A percentile compares a stretch with the other conserved stretches of the same genome.
Conservation (phyloP, 64 coral and sea anemone genomes). For the Stylophora pistillata region DNA sequence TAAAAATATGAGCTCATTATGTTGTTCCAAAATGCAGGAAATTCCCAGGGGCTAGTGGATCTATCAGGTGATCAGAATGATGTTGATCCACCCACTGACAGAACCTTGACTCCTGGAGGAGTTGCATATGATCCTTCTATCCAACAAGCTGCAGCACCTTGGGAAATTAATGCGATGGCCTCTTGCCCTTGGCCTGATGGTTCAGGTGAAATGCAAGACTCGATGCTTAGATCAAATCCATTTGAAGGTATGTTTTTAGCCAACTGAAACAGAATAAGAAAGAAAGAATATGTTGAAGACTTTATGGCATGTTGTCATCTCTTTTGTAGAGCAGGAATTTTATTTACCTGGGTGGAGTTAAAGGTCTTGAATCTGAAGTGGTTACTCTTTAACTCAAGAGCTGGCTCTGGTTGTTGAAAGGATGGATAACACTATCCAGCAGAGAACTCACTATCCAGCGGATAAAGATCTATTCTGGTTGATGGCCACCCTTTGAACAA, state of each 20-base stretch:
- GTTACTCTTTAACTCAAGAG: too few relatives aligned
- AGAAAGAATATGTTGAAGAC: not conserved
- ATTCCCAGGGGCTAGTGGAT: not conserved
- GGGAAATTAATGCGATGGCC: not conserved
- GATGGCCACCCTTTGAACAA: too few relatives aligned
- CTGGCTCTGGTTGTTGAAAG: too few relatives aligned
- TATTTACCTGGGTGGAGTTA: too few relatives aligned
- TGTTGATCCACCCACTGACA: not conserved
- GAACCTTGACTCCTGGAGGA: slow-evolving; percentile 17
- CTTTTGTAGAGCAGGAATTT: too few relatives aligned
- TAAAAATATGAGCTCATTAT: not conserved
- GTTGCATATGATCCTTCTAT: not conserved
- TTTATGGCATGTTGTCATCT: not conserved
- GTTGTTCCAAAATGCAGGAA: not conserved
- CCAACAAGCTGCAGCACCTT: not conserved
- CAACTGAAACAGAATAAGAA: not conserved
- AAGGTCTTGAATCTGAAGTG: too few relatives aligned
- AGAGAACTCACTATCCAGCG: too few relatives aligned
- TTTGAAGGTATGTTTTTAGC: slow-evolving; percentile 14
- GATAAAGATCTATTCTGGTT: too few relatives aligned
- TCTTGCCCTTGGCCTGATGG: slow-evolving; percentile 22
- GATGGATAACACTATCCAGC: too few relatives aligned
- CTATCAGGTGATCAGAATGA: not conserved
- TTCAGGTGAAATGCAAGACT: not conserved
- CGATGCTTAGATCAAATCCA: not conserved